Percentiles rank a stretch among this genome's conserved stretches.
Evolutionary conservation across 1,140 invertebrate species (phyloP).

Genomic region (Telenomus remus): DNA sequence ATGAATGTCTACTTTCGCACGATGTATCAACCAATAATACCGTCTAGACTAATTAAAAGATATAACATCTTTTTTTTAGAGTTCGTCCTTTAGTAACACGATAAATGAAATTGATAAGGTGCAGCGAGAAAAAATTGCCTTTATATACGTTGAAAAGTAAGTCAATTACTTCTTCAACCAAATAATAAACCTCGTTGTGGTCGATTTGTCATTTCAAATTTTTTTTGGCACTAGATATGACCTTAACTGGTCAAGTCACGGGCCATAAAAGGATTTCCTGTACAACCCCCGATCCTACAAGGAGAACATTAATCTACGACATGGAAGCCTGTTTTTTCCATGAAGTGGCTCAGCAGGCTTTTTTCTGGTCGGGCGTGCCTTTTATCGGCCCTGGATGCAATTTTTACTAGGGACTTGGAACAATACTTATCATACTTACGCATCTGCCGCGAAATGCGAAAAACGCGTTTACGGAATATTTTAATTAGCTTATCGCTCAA

Average conservation of each 20-base stretch:
- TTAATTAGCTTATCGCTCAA: conserved; percentile 75
- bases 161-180: too few species aligned
- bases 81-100: not conserved
- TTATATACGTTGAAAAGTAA: conserved; percentile 28
- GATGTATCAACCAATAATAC: conserved; percentile 7
- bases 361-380: too few species aligned
- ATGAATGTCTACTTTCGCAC: conserved; percentile 2
- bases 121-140: conserved; percentile 8
- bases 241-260: too few species aligned
- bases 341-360: too few species aligned
- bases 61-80: conserved; percentile 7
- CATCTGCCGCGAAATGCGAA: conserved; percentile 66
- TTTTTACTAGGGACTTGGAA: conserved; percentile 41
- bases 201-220: too few species aligned
- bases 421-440: conserved; percentile 61
- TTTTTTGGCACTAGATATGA: too few species aligned
- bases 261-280: too few species aligned
- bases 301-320: too few species aligned
- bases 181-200: too few species aligned
- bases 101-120: conserved; percentile 31
- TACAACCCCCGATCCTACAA: too few species aligned
- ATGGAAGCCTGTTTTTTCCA: too few species aligned
- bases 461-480: conserved; percentile 72
- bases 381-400: too few species aligned
- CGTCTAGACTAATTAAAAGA: conserved; percentile 22